Conservation (phyloP, 2,888 invertebrate genomes). For the Calameuta pallipes region DNA sequence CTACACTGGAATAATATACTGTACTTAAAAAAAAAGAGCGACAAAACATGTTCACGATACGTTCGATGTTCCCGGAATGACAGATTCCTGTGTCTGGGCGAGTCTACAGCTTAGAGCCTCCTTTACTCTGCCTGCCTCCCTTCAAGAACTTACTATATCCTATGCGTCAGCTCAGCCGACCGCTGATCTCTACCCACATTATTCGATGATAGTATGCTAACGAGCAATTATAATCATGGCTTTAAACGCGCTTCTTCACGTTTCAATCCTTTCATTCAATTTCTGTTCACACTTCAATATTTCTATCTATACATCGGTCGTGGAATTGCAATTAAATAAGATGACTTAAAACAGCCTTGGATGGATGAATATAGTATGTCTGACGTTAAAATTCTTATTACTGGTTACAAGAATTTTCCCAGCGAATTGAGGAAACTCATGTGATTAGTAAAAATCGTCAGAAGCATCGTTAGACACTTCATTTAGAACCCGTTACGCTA, state of each 20-base stretch:
- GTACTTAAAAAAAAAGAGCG: background rate
- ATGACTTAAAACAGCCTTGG: background rate
- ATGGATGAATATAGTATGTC: background rate
- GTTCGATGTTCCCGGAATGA: slow-evolving; percentile 47
- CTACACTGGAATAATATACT: background rate
- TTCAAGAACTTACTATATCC: slow-evolving; percentile 20
- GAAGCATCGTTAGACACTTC: background rate
- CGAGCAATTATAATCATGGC: background rate
- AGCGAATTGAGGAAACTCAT: background rate
- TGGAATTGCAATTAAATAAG: background rate
- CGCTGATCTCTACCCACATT: slow-evolving; percentile 45
- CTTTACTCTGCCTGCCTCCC: slow-evolving; percentile 12
- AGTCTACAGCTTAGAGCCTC: slow-evolving; percentile 18
- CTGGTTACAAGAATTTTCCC: background rate
- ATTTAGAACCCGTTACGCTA: background rate
- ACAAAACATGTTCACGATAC: slow-evolving; percentile 36
- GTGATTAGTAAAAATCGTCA: background rate
- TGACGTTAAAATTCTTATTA: background rate
- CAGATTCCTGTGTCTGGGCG: slow-evolving; percentile 35
- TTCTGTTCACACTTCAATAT: background rate
- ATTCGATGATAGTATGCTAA: background rate
- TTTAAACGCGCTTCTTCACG: background rate
- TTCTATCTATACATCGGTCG: background rate
- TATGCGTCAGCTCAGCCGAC: slow-evolving; percentile 39
- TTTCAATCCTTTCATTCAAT: background rate